Evolutionary conservation across 2,797 vertebrate genomes (phyloP).

Genomic region (Gymnocypris eckloni): DNA sequence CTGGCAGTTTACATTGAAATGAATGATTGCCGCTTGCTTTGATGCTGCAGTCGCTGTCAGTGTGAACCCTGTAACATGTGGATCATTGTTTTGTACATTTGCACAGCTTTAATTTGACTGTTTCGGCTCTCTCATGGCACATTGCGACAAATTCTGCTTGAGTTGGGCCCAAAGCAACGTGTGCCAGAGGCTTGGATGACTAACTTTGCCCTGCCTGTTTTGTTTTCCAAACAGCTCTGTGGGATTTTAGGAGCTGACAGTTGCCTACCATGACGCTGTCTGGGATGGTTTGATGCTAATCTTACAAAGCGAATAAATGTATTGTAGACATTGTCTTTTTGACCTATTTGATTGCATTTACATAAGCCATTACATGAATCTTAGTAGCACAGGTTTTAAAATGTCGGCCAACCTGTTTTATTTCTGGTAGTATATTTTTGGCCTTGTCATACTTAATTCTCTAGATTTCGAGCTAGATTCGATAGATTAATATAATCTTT

Average conservation of each 20-base stretch:
- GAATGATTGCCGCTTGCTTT: not conserved
- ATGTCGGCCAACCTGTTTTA: conserved; percentile 16
- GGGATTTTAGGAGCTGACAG: conserved; percentile 24
- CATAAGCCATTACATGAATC: not conserved
- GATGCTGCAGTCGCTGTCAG: not conserved
- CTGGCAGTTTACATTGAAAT: not conserved
- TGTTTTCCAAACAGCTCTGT: conserved; percentile 57
- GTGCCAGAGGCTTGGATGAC: conserved; percentile 71
- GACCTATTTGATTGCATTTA: conserved; percentile 4
- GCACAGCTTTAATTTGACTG: conserved; percentile 4
- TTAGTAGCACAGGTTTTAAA: not conserved
- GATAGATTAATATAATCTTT: not conserved
- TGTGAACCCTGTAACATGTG: not conserved
- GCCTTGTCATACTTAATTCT: conserved; percentile 9
- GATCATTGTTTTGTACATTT: not conserved
- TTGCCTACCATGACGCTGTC: not conserved
- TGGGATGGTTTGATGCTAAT: not conserved
- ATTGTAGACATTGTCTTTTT: conserved; percentile 3
- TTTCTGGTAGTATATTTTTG: conserved; percentile 8
- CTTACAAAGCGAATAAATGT: not conserved
- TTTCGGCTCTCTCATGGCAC: conserved; percentile 55
- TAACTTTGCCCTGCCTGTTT: conserved; percentile 74
- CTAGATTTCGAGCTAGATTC: not conserved
- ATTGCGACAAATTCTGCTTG: conserved; percentile 51
- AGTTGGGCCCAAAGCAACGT: conserved; percentile 67